Evolutionary conservation across 2,888 invertebrate genomes (phyloP).

Genomic region (Eristalis intricaria): DNA sequence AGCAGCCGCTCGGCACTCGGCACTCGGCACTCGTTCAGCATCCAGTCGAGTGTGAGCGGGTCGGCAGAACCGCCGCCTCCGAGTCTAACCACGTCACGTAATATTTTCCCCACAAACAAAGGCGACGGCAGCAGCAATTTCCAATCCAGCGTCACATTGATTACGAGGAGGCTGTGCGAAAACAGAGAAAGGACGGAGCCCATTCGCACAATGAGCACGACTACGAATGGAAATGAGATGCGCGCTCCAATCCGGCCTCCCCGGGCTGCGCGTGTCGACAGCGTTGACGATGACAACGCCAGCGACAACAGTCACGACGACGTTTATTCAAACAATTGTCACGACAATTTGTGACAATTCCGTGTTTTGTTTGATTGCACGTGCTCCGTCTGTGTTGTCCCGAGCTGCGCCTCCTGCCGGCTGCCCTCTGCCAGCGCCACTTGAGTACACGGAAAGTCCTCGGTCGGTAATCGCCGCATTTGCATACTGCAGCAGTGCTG

Average conservation of each 20-base stretch:
- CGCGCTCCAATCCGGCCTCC: conserved; percentile 23
- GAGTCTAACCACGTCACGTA: conserved; percentile 31
- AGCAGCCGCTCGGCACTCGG: neutral
- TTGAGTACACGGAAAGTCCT: conserved; percentile 42
- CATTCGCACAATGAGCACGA: conserved; percentile 10
- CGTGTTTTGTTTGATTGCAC: conserved; percentile 68
- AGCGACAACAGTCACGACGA: conserved; percentile 8
- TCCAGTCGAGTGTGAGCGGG: neutral
- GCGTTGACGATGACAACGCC: conserved; percentile 5
- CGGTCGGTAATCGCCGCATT: conserved; percentile 59
- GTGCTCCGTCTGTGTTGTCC: conserved; percentile 31
- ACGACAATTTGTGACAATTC: conserved; percentile 67
- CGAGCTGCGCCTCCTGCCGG: conserved; percentile 6
- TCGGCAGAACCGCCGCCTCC: neutral
- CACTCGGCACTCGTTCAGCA: neutral
- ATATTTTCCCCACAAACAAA: conserved; percentile 59
- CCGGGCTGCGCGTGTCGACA: neutral
- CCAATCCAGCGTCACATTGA: conserved; percentile 43
- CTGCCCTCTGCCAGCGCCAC: conserved; percentile 15
- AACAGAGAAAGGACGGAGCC: conserved; percentile 15
- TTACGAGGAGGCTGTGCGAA: conserved; percentile 33
- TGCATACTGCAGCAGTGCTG: conserved; percentile 66
- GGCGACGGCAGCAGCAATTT: conserved; percentile 26
- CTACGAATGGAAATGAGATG: conserved; percentile 57
- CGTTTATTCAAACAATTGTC: conserved; percentile 70